These are phyloP conservation scores for Heliothis virescens DNA, from an alignment of 1,140 invertebrate genomes.

Conservation along the genomic window DNA sequence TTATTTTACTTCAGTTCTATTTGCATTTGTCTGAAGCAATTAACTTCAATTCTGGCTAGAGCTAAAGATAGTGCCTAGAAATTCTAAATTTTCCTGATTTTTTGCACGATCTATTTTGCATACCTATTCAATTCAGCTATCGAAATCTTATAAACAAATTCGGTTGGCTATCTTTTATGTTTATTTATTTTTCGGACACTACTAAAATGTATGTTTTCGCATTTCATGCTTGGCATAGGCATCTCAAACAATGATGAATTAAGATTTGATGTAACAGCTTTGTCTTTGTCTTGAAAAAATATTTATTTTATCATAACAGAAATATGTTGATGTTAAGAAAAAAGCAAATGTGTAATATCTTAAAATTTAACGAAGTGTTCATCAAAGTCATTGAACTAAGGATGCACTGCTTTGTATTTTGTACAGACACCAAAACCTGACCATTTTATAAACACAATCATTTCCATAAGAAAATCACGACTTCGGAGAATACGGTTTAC, in stretches of 20 bases:
- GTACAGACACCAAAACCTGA: background rate
- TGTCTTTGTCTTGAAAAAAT: too few relatives aligned
- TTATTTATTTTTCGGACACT: constrained; percentile 10
- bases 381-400: background rate
- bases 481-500: constrained; percentile 20
- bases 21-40: too few relatives aligned
- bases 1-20: too few relatives aligned
- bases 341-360: too few relatives aligned
- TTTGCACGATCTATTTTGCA: constrained; percentile 1
- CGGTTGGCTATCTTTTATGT: background rate
- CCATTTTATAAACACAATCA: background rate
- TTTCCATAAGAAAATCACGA: background rate
- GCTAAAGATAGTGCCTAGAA: background rate
- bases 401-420: background rate
- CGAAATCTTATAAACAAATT: background rate
- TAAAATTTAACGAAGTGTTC: too few relatives aligned
- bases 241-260: too few relatives aligned
- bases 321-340: too few relatives aligned
- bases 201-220: background rate
- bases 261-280: too few relatives aligned
- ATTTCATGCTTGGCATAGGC: background rate
- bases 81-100: background rate
- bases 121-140: background rate
- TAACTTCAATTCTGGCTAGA: too few relatives aligned
- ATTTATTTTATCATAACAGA: too few relatives aligned